Conservation (phyloP, 2,888 invertebrate species). For the Diaprepes abbreviatus region DNA sequence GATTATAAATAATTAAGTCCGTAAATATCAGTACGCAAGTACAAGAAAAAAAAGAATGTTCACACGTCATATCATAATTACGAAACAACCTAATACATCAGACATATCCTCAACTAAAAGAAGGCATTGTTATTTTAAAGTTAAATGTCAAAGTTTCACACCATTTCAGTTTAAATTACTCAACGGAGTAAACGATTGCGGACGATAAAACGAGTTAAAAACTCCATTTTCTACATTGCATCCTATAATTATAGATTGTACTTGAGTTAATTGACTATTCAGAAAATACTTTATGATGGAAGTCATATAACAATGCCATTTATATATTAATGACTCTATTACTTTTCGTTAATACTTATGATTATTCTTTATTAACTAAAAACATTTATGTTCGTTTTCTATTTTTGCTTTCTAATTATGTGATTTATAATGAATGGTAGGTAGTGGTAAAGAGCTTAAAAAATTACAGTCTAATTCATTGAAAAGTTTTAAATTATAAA, state of each 20-base stretch:
- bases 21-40: too few species aligned
- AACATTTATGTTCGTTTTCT: too few species aligned
- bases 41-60: too few species aligned
- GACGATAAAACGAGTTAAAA: conserved; percentile 29
- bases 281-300: conserved; percentile 33
- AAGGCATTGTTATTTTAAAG: neutral
- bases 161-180: conserved; percentile 7
- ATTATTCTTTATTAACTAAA: too few species aligned
- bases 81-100: neutral
- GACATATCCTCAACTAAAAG: conserved; percentile 2
- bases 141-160: conserved; percentile 20
- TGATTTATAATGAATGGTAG: too few species aligned
- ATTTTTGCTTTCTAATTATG: too few species aligned
- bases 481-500: too few species aligned
- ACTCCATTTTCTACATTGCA: conserved; percentile 15
- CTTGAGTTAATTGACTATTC: conserved; percentile 33
- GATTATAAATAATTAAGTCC: too few species aligned
- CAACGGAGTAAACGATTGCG: neutral
- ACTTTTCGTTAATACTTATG: conserved; percentile 22
- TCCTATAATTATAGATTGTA: conserved; percentile 40
- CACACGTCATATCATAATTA: too few species aligned
- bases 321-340: conserved; percentile 35
- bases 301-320: conserved; percentile 23
- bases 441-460: too few species aligned
- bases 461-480: too few species aligned